Percentiles rank a stretch among this genome's conserved stretches.
Evolutionary conservation across 2,113 vertebrate genomes (phyloP).

Genomic region (Erinaceus europaeus): DNA sequence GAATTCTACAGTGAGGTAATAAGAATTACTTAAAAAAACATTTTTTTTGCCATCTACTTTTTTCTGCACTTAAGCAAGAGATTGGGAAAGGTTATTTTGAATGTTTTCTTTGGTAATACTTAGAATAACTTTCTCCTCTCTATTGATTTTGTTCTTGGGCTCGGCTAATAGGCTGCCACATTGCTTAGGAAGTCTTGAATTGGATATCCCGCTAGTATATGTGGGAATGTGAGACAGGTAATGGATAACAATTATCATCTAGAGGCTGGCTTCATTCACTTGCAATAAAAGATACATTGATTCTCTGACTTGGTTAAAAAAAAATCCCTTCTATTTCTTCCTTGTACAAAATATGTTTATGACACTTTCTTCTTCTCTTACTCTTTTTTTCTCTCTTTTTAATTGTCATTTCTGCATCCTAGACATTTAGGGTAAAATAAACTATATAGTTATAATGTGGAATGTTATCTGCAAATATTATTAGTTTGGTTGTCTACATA

Average conservation of each 20-base stretch:
- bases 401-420: background rate
- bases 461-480: background rate
- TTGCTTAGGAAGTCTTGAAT: background rate
- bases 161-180: background rate
- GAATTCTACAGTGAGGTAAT: no score
- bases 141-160: slow-evolving; percentile 22
- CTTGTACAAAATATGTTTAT: background rate
- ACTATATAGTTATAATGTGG: background rate
- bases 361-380: background rate
- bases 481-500: slow-evolving; percentile 4
- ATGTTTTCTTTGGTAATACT: background rate
- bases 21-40: background rate
- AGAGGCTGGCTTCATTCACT: background rate
- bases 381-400: background rate
- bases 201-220: background rate
- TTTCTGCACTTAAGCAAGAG: background rate
- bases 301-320: background rate
- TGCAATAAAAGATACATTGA: slow-evolving; percentile 13
- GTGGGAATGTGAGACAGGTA: background rate
- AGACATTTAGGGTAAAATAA: background rate
- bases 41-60: background rate
- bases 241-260: background rate
- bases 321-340: slow-evolving; percentile 2
- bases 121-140: background rate
- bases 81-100: background rate